A percentile compares a stretch with the other conserved stretches of the same genome.
These are phyloP conservation scores for Polydrusus tereticollis DNA, from an alignment of 2,888 invertebrate species.

Conservation along the genomic window DNA sequence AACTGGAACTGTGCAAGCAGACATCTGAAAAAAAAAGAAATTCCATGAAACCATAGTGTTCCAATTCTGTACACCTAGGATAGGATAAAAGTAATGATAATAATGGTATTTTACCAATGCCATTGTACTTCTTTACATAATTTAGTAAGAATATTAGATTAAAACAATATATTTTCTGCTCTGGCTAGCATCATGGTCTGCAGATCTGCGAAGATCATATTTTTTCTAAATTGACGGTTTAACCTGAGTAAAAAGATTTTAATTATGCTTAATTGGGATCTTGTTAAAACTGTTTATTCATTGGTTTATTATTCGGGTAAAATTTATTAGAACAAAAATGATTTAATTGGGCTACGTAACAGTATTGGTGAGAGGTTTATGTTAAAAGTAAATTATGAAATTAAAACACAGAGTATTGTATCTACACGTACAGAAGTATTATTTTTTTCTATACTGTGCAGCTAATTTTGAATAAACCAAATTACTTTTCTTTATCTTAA, in stretches of 20 bases:
- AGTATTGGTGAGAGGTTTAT: neutral
- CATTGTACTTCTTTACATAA: neutral
- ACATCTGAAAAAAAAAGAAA: conserved; percentile 63
- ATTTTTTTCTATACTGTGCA: no score
- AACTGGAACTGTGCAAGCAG: conserved; percentile 66
- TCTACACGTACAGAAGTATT: no score
- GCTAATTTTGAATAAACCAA: no score
- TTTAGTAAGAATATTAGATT: neutral
- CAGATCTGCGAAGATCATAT: neutral
- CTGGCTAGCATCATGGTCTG: conserved; percentile 17
- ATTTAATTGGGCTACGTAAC: conserved; percentile 6
- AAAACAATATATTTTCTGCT: conserved; percentile 15
- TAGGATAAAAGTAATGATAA: neutral
- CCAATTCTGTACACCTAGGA: neutral
- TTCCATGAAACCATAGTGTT: neutral
- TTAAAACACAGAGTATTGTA: no score
- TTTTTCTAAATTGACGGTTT: conserved; percentile 9
- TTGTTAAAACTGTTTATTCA: conserved; percentile 34
- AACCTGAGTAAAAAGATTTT: neutral
- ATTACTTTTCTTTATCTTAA: conserved; percentile 30
- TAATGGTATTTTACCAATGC: neutral
- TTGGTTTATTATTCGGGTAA: neutral
- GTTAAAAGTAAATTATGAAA: neutral
- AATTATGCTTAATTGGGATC: conserved; percentile 21
- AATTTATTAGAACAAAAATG: neutral